Conservation (phyloP, 2,888 invertebrate species). For the Noctua janthina region DNA sequence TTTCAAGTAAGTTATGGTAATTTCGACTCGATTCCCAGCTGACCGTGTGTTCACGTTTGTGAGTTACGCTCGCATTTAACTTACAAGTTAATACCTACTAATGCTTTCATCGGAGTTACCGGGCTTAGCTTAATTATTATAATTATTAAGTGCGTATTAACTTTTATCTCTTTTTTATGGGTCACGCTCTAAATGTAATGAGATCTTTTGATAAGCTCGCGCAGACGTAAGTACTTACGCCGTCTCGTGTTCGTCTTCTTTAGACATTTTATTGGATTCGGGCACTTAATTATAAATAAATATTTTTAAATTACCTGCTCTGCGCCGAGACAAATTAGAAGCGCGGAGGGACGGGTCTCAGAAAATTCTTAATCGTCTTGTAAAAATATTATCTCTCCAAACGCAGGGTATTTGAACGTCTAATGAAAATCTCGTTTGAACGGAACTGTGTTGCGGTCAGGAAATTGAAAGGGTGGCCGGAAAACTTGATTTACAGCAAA, state of each 20-base stretch:
- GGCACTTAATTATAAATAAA: conserved; percentile 37
- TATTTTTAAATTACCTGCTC: conserved; percentile 35
- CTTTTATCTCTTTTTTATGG: conserved; percentile 45
- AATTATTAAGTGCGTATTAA: conserved; percentile 51
- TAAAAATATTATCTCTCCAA: conserved; percentile 75
- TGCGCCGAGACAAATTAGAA: conserved; percentile 26
- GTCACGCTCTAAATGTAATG: conserved; percentile 48
- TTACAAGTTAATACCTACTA: conserved; percentile 41
- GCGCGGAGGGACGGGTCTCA: background rate
- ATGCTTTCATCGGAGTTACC: conserved; percentile 46
- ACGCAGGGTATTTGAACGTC: conserved; percentile 76
- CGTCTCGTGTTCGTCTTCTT: background rate
- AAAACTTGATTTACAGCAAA: conserved; percentile 87
- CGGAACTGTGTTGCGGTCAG: conserved; percentile 85
- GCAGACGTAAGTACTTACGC: conserved; percentile 1
- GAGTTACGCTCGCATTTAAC: conserved; percentile 38
- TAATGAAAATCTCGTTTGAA: conserved; percentile 84
- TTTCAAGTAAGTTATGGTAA: conserved; percentile 60
- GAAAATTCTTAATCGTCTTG: conserved; percentile 70
- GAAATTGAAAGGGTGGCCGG: conserved; percentile 87
- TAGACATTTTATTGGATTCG: conserved; percentile 15
- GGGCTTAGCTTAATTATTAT: conserved; percentile 36
- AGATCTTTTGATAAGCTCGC: conserved; percentile 25
- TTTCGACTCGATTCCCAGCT: conserved; percentile 46
- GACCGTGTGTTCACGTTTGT: conserved; percentile 44